These are phyloP conservation scores for Eubasilissa regina DNA, from an alignment of 1,140 invertebrate genomes.

Conservation along the genomic window DNA sequence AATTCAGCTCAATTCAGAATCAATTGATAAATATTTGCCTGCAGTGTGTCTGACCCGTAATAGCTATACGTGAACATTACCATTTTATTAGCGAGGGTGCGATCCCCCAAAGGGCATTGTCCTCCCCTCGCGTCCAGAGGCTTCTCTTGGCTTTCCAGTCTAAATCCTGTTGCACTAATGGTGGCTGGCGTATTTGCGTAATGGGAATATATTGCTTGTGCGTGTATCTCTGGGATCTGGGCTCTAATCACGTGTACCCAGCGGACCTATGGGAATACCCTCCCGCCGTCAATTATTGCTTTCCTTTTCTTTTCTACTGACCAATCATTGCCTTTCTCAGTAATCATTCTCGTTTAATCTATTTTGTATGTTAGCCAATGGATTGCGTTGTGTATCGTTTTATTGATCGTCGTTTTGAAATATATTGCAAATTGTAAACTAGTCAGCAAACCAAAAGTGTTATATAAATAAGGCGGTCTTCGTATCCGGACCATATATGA, in stretches of 20 bases:
- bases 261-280: background rate
- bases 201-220: constrained; percentile 54
- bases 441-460: no score
- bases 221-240: constrained; percentile 23
- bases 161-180: constrained; percentile 52
- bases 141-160: background rate
- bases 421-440: no score
- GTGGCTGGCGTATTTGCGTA: constrained; percentile 54
- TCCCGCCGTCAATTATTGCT: background rate
- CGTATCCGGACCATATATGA: no score
- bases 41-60: background rate
- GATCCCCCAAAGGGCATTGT: constrained; percentile 13
- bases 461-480: no score
- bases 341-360: background rate
- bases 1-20: no score
- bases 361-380: background rate
- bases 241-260: background rate
- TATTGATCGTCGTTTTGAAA: no score
- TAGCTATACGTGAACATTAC: background rate
- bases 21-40: constrained; percentile 2
- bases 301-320: background rate
- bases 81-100: constrained; percentile 27
- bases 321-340: constrained; percentile 1
- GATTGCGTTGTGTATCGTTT: no score
- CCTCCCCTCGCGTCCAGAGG: background rate